Conservation (phyloP, 2,888 invertebrate species). For the Xestoiulus laeticollis region DNA sequence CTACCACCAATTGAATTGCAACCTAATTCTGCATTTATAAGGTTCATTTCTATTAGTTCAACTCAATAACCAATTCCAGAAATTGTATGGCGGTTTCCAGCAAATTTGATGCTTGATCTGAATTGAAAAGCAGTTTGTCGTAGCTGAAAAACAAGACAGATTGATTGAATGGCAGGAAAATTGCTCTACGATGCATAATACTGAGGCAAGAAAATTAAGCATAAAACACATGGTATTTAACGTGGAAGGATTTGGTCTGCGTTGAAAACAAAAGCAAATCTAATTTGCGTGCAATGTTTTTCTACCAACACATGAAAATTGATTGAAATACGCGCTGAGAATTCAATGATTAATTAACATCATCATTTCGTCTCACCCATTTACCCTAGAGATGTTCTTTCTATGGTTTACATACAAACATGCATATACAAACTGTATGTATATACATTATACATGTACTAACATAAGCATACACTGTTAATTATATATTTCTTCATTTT, state of each 20-base stretch:
- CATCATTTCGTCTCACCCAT: neutral
- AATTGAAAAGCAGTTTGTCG: too few species aligned
- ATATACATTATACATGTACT: too few species aligned
- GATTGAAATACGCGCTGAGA: neutral
- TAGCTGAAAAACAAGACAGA: neutral
- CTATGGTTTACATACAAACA: neutral
- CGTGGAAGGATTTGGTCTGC: neutral
- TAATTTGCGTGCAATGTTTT: neutral
- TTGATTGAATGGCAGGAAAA: neutral
- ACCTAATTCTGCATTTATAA: too few species aligned
- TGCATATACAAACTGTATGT: neutral
- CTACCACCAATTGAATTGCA: too few species aligned
- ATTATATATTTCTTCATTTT: too few species aligned
- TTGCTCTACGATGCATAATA: neutral
- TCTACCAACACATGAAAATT: neutral
- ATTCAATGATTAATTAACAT: slow-evolving; percentile 8
- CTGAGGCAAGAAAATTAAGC: neutral
- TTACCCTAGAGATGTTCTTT: neutral
- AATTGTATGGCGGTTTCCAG: too few species aligned
- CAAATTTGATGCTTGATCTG: too few species aligned
- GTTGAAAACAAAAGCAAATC: neutral
- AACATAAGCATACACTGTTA: too few species aligned
- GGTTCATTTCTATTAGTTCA: too few species aligned
- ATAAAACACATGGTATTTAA: neutral
- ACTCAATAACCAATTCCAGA: too few species aligned